Conservation (phyloP, 2,888 invertebrate species). For the Myopa testacea region DNA sequence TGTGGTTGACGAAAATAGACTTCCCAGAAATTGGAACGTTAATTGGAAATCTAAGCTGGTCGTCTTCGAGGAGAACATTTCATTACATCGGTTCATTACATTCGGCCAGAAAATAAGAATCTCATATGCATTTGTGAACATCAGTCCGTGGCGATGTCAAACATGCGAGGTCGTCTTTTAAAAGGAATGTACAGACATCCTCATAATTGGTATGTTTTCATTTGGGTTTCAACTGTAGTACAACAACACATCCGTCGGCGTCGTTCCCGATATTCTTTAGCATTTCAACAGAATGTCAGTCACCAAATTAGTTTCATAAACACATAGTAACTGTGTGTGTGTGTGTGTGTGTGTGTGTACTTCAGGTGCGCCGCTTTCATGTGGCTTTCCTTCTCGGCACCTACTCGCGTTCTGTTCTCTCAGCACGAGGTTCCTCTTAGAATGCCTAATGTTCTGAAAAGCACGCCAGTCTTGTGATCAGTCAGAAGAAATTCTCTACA, state of each 20-base stretch:
- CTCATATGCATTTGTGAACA: neutral
- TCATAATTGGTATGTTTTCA: neutral
- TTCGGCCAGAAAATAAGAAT: neutral
- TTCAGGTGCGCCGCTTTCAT: neutral
- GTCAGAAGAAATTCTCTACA: conserved; percentile 7
- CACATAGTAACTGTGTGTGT: neutral
- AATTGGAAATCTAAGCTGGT: conserved; percentile 18
- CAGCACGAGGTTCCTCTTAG: too few relatives aligned
- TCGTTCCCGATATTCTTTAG: neutral
- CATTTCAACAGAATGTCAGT: conserved; percentile 12
- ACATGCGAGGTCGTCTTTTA: neutral
- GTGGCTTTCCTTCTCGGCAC: neutral
- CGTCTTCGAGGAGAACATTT: too few relatives aligned
- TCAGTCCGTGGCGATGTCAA: neutral
- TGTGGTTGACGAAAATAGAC: neutral
- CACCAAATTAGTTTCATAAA: conserved; percentile 6
- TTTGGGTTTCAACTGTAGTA: neutral
- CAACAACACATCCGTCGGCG: neutral
- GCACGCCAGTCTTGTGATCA: neutral
- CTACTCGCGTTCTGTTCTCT: neutral
- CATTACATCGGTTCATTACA: neutral
- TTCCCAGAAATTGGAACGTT: conserved; percentile 12
- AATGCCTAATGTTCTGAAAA: neutral
- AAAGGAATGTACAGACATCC: neutral
- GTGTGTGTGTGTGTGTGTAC: neutral